phyloP scores from a whole-genome alignment of 2,113 vertebrate species.

The Meles meles region DNA sequence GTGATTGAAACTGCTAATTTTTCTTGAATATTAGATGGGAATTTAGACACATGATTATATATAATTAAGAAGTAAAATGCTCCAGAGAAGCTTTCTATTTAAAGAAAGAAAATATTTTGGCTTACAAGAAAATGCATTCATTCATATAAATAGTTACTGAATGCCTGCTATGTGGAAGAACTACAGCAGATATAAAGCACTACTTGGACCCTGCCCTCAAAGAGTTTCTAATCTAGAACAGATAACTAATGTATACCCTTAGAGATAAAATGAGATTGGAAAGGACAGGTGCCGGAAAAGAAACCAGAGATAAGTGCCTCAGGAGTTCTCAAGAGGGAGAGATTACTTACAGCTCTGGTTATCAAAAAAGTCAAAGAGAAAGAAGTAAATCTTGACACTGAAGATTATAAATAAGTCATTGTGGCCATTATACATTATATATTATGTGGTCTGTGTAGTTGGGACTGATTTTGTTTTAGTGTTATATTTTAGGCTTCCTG shows the following conservation, averaged over 20 bases:
- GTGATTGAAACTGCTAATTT: neutral
- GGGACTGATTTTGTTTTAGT: neutral
- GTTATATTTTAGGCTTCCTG: neutral
- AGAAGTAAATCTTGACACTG: neutral
- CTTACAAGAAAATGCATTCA: neutral
- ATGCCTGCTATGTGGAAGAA: neutral
- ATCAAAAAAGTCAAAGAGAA: neutral
- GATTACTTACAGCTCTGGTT: neutral
- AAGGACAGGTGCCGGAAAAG: neutral
- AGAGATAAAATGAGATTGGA: neutral
- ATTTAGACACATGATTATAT: conserved; percentile 1
- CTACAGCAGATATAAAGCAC: neutral
- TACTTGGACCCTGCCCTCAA: neutral
- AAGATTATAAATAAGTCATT: neutral
- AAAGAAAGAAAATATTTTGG: conserved; percentile 40
- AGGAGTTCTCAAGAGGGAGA: neutral
- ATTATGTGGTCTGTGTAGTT: neutral
- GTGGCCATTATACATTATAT: neutral
- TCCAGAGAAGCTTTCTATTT: conserved; percentile 34
- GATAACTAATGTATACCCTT: neutral
- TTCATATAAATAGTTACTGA: neutral
- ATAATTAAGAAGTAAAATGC: conserved; percentile 44
- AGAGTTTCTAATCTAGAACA: neutral
- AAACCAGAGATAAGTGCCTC: neutral
- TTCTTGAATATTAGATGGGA: conserved; percentile 25